Percentiles rank a stretch among this genome's conserved stretches.
Conservation (phyloP, 2,888 invertebrate species). For the Erannis defoliaria region DNA sequence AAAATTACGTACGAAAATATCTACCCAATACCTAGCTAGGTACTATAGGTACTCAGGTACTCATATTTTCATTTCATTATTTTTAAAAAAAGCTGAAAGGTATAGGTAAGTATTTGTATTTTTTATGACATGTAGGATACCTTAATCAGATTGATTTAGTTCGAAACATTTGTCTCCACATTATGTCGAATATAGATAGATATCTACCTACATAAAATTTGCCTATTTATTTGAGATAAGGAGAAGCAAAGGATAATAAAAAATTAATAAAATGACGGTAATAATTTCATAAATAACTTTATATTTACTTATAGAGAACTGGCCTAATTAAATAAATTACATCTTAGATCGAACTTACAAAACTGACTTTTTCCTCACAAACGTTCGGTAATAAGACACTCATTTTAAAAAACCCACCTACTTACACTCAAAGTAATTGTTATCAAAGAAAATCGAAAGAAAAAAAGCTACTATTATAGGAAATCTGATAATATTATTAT, state of each 20-base stretch:
- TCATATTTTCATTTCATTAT: too few relatives aligned
- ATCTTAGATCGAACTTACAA: constrained; percentile 63
- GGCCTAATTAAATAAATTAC: constrained; percentile 74
- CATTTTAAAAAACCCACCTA: constrained; percentile 21
- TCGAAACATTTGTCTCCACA: too few relatives aligned
- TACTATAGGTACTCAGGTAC: too few relatives aligned
- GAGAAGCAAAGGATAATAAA: neutral
- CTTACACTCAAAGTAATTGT: neutral
- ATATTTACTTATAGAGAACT: constrained; percentile 62
- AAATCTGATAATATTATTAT: too few relatives aligned
- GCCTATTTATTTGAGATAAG: neutral
- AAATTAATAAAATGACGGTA: constrained; percentile 46
- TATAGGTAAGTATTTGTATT: neutral
- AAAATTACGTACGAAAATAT: too few relatives aligned
- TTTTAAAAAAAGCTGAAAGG: too few relatives aligned
- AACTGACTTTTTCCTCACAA: constrained; percentile 53
- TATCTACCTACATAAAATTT: neutral
- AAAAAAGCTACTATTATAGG: too few relatives aligned
- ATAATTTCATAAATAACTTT: constrained; percentile 70
- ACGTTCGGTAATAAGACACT: constrained; percentile 30
- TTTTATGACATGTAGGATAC: too few relatives aligned
- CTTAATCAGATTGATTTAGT: too few relatives aligned
- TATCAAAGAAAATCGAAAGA: too few relatives aligned
- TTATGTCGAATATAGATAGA: too few relatives aligned
- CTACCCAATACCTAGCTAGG: too few relatives aligned